Conservation (phyloP, 2,888 invertebrate species). For the Cyaniris semiargus region DNA sequence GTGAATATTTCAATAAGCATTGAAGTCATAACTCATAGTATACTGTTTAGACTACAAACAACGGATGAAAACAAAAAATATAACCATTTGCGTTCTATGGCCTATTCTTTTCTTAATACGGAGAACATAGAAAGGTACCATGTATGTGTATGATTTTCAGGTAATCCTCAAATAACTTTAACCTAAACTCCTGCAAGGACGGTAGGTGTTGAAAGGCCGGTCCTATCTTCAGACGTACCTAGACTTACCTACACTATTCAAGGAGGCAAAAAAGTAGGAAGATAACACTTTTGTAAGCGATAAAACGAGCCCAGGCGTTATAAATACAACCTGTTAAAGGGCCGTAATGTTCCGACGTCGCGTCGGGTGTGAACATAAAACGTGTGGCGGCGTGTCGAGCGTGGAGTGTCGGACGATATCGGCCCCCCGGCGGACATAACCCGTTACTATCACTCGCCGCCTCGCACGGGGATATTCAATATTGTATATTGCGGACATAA, state of each 20-base stretch:
- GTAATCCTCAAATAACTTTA: too few relatives aligned
- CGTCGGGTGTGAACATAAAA: conserved; percentile 13
- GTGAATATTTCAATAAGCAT: neutral
- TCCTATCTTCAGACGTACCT: neutral
- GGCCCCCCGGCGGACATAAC: neutral
- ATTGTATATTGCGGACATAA: neutral
- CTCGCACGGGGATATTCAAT: neutral
- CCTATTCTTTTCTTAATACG: too few relatives aligned
- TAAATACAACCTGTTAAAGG: conserved; percentile 6
- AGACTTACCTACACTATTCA: neutral
- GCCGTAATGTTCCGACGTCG: neutral
- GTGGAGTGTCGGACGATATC: neutral
- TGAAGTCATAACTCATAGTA: neutral
- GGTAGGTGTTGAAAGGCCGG: neutral
- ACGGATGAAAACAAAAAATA: too few relatives aligned
- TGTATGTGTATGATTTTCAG: too few relatives aligned
- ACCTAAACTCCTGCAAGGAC: too few relatives aligned
- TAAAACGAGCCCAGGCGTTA: neutral
- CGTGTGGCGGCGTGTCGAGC: neutral
- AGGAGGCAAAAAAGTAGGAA: neutral
- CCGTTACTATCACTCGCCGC: conserved; percentile 13
- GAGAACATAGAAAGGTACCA: too few relatives aligned
- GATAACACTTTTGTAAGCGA: neutral
- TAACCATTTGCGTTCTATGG: too few relatives aligned
- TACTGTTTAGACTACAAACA: too few relatives aligned